Percentiles rank a stretch among this genome's conserved stretches.
Evolutionary conservation across 2,113 vertebrate species (phyloP).

Genomic region (Bothrops jararaca): DNA sequence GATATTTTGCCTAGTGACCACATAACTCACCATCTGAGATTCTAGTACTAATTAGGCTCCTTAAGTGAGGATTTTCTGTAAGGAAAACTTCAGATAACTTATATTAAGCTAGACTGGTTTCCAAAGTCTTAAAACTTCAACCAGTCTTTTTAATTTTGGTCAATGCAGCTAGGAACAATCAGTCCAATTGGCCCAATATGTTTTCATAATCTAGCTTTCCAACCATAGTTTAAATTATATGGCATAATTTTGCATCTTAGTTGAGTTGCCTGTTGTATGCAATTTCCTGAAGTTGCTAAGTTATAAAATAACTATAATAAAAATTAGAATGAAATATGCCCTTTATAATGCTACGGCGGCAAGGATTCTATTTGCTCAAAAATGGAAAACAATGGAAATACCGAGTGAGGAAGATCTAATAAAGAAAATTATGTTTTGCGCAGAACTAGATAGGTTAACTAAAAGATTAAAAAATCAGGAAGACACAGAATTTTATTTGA

Average conservation of each 20-base stretch:
- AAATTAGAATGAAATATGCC: not conserved
- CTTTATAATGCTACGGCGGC: too few species aligned
- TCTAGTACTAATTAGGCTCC: not conserved
- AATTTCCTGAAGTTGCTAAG: not conserved
- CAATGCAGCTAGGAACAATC: not conserved
- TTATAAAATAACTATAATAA: not conserved
- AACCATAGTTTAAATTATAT: not conserved
- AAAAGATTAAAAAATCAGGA: too few species aligned
- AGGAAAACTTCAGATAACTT: not conserved
- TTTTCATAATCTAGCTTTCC: not conserved
- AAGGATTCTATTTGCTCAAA: too few species aligned
- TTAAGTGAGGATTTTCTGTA: not conserved
- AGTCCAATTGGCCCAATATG: not conserved
- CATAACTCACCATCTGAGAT: not conserved
- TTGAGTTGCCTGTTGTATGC: not conserved
- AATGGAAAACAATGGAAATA: too few species aligned
- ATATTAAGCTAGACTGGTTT: not conserved
- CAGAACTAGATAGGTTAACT: too few species aligned
- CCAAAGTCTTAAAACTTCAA: not conserved
- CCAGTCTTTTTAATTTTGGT: not conserved
- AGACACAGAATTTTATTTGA: too few species aligned
- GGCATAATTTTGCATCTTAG: not conserved
- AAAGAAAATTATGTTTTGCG: too few species aligned
- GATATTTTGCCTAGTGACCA: not conserved
- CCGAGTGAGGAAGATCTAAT: too few species aligned